A percentile compares a stretch with the other conserved stretches of the same genome.
Conservation (phyloP, 2,888 invertebrate species). For the Lepidochrysops patricia region DNA sequence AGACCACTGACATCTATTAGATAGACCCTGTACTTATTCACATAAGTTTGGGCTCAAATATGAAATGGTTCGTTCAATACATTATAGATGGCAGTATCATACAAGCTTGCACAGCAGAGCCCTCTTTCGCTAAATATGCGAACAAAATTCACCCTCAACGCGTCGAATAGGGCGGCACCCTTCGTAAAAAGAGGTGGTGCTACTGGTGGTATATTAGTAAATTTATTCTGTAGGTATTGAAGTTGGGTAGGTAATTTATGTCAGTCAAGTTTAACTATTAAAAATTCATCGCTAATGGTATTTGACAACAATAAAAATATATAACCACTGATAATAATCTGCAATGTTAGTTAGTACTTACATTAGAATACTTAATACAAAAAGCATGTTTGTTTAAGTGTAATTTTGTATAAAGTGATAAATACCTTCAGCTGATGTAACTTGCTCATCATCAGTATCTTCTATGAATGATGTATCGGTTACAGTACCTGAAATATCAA, state of each 20-base stretch:
- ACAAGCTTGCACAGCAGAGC: neutral
- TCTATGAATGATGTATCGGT: neutral
- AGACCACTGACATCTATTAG: neutral
- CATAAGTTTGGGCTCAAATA: neutral
- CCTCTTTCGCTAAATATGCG: neutral
- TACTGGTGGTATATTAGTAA: neutral
- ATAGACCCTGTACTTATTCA: neutral
- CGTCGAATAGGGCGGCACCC: conserved; percentile 22
- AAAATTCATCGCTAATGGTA: neutral
- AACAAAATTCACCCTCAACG: conserved; percentile 24
- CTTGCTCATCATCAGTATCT: neutral
- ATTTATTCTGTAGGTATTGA: neutral
- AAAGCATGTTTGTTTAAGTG: too few species aligned
- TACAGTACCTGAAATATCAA: neutral
- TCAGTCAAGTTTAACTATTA: too few species aligned
- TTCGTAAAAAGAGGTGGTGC: conserved; percentile 40
- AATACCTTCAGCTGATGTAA: neutral
- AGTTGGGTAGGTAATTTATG: neutral
- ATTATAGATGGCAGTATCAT: neutral
- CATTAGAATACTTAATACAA: too few species aligned
- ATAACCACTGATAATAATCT: too few species aligned
- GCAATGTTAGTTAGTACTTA: too few species aligned
- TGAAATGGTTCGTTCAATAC: neutral
- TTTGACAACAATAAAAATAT: too few species aligned
- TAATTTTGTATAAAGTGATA: too few species aligned